Evolutionary conservation across 37 sponge, comb jelly and placozoan species (phyloP).

Genomic region (Trichoplax adhaerens): DNA sequence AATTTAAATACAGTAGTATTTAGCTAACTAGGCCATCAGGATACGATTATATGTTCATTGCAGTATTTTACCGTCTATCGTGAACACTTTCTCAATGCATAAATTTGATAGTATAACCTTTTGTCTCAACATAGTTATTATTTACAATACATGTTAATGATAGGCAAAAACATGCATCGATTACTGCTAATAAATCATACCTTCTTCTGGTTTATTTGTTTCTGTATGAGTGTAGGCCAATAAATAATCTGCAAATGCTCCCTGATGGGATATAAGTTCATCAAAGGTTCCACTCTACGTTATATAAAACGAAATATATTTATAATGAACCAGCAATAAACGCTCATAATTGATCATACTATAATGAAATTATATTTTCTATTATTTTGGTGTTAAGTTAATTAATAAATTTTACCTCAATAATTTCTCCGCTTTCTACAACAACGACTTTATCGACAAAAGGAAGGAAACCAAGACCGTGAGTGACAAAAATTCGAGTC

Average conservation of each 20-base stretch:
- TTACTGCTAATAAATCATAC: too few relatives aligned
- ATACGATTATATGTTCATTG: too few relatives aligned
- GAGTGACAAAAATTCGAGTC: constrained; percentile 77
- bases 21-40: too few relatives aligned
- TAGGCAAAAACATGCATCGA: too few relatives aligned
- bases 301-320: background rate
- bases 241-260: constrained; percentile 70
- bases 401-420: constrained; percentile 22
- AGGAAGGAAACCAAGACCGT: constrained; percentile 73
- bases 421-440: constrained; percentile 54
- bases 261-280: constrained; percentile 64
- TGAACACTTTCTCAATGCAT: too few relatives aligned
- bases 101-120: too few relatives aligned
- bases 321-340: background rate
- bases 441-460: constrained; percentile 68
- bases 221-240: constrained; percentile 17
- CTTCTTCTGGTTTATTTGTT: background rate
- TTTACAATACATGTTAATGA: too few relatives aligned
- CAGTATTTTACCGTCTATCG: too few relatives aligned
- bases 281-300: constrained; percentile 37
- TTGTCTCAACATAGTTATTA: too few relatives aligned
- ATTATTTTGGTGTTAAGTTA: background rate
- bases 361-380: background rate
- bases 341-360: background rate
- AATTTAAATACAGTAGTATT: too few relatives aligned